A percentile compares a stretch with the other conserved stretches of the same genome.
Conservation (phyloP, 2,888 invertebrate species). For the Pyrrhosoma nymphula region DNA sequence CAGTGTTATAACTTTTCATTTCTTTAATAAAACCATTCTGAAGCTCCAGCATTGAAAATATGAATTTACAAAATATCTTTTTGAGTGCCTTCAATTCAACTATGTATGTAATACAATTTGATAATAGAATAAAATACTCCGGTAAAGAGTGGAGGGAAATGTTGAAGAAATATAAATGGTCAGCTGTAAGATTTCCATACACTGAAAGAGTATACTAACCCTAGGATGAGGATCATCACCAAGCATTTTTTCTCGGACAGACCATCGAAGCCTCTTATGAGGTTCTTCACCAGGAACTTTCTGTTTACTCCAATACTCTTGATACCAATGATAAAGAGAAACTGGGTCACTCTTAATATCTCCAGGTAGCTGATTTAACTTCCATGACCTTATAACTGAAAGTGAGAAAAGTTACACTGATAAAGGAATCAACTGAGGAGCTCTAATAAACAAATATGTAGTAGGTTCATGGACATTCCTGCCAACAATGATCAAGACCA, state of each 20-base stretch:
- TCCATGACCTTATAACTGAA: constrained; percentile 83
- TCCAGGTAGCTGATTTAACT: constrained; percentile 76
- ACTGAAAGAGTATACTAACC: constrained; percentile 72
- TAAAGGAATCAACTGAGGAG: no score
- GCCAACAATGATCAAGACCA: background rate
- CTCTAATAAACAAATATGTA: background rate
- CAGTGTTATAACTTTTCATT: no score
- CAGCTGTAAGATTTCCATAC: background rate
- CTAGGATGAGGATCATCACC: constrained; percentile 77
- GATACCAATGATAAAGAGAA: constrained; percentile 87
- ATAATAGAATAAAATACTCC: no score
- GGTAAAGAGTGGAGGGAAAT: no score
- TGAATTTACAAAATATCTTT: no score
- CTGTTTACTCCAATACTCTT: constrained; percentile 86
- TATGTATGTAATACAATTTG: no score
- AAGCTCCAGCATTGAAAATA: no score
- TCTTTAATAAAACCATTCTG: no score
- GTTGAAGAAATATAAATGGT: background rate
- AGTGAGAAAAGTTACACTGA: constrained; percentile 69
- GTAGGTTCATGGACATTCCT: background rate
- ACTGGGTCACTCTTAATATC: constrained; percentile 84
- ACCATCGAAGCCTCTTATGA: constrained; percentile 85
- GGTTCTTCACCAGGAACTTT: constrained; percentile 88
- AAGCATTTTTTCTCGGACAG: constrained; percentile 85
- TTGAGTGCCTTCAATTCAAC: no score